phyloP scores from a whole-genome alignment of 1,140 invertebrate species.

The Bombus waltoni region DNA sequence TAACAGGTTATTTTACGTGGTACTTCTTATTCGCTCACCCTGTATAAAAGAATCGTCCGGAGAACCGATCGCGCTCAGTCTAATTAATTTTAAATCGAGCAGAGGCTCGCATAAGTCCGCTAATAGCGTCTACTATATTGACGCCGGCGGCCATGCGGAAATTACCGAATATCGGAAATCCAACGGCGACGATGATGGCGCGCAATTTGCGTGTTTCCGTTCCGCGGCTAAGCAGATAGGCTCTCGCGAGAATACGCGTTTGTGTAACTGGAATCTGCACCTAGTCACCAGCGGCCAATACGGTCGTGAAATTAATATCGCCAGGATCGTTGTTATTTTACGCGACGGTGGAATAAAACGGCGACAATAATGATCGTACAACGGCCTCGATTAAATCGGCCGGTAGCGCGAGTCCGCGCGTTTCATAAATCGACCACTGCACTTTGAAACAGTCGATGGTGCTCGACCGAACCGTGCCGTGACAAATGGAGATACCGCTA shows the following conservation, averaged over 20 bases:
- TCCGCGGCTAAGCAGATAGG: slow-evolving; percentile 39
- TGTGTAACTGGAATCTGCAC: slow-evolving; percentile 5
- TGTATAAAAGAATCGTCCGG: neutral
- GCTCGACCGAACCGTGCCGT: neutral
- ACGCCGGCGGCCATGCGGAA: slow-evolving; percentile 49
- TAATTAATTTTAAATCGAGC: slow-evolving; percentile 64
- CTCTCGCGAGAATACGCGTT: neutral
- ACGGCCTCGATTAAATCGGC: neutral
- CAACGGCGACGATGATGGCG: slow-evolving; percentile 64
- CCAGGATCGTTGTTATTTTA: neutral
- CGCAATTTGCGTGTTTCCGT: slow-evolving; percentile 65
- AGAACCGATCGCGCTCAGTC: neutral
- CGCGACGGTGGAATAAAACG: slow-evolving; percentile 6
- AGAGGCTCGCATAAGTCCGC: slow-evolving; percentile 16
- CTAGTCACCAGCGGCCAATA: slow-evolving; percentile 17
- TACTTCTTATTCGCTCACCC: too few relatives aligned
- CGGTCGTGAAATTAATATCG: slow-evolving; percentile 35
- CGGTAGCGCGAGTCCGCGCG: neutral
- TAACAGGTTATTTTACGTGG: too few relatives aligned
- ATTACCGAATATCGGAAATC: slow-evolving; percentile 68
- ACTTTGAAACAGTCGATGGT: slow-evolving; percentile 14
- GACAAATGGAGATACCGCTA: neutral
- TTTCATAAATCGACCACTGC: neutral
- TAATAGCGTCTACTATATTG: slow-evolving; percentile 57
- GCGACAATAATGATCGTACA: slow-evolving; percentile 8